Conservation (phyloP, 2,113 vertebrate genomes). For the Nycticryphes semicollaris region DNA sequence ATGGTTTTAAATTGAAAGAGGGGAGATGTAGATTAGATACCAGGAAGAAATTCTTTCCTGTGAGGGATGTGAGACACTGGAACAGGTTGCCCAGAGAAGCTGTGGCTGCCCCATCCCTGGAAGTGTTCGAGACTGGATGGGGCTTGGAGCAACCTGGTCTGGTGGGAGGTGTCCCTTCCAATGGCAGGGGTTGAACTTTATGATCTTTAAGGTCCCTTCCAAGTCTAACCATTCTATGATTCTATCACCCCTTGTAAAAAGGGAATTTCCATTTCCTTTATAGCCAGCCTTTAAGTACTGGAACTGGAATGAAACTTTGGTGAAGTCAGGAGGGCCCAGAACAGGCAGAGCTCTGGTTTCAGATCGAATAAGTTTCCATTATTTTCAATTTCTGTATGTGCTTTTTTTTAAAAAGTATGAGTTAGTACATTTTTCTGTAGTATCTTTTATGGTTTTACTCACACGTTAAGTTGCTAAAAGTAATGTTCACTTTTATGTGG, state of each 20-base stretch:
- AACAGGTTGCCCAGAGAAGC: too few species aligned
- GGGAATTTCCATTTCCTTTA: background rate
- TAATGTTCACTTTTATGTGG: background rate
- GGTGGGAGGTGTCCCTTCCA: too few species aligned
- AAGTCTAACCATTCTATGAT: too few species aligned
- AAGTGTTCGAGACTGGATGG: too few species aligned
- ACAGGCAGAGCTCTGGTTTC: background rate
- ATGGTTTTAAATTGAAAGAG: too few species aligned
- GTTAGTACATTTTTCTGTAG: background rate
- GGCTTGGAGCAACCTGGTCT: too few species aligned
- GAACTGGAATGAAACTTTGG: background rate
- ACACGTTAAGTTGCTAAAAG: background rate
- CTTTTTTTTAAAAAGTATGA: background rate
- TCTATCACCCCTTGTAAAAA: background rate
- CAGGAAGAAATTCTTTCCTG: too few species aligned
- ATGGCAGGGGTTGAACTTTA: too few species aligned
- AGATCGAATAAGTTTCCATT: background rate
- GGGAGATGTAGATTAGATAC: too few species aligned
- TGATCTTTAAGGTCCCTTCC: too few species aligned
- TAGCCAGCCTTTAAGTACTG: background rate
- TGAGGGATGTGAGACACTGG: too few species aligned
- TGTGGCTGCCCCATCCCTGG: too few species aligned
- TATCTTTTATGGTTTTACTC: background rate
- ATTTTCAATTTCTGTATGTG: background rate
- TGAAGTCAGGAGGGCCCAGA: background rate